Evolutionary conservation across 2,888 invertebrate species (phyloP).

Genomic region (Harmothoe impar): DNA sequence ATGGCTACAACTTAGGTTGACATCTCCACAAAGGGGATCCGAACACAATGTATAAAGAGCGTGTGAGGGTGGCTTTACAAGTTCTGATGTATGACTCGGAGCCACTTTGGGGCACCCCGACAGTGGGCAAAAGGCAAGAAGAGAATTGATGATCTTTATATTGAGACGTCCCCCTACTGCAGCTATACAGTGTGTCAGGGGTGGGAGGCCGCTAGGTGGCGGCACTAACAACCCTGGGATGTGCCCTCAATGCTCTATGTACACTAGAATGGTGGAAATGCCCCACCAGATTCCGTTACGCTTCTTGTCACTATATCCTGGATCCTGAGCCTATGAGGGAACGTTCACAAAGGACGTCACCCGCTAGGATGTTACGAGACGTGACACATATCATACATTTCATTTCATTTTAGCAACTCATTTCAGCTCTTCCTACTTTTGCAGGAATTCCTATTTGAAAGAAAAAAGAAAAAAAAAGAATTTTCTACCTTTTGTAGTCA

Average conservation of each 20-base stretch:
- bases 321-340: no score
- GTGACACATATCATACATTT: no score
- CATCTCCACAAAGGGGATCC: not conserved
- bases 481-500: no score
- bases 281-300: not conserved
- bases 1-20: slow-evolving; percentile 29
- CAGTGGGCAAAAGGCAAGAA: not conserved
- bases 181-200: not conserved
- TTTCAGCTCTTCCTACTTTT: no score
- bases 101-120: not conserved
- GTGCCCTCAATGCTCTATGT: not conserved
- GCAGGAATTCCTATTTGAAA: no score
- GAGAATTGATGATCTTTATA: slow-evolving; percentile 36
- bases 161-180: not conserved
- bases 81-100: slow-evolving; percentile 9
- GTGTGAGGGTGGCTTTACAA: not conserved
- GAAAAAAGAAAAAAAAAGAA: no score
- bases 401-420: no score
- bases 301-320: not conserved
- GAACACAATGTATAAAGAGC: not conserved
- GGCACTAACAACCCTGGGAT: slow-evolving; percentile 25
- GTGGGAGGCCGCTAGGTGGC: not conserved
- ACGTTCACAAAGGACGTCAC: no score
- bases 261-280: not conserved
- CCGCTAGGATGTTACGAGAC: no score